phyloP scores from a whole-genome alignment of 1,140 invertebrate genomes.

The Papilio polytes region DNA sequence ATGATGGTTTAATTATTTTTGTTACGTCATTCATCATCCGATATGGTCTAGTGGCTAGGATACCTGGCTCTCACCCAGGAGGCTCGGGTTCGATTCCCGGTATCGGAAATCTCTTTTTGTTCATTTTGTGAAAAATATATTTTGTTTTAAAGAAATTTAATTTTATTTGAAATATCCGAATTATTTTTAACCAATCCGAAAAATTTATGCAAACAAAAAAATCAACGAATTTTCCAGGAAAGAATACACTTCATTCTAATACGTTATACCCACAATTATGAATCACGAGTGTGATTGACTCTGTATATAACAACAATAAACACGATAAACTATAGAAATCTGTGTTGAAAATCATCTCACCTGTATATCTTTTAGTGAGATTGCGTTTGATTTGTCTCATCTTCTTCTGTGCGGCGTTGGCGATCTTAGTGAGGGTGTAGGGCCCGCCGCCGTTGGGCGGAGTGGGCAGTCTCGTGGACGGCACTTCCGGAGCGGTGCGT shows the following conservation, averaged over 20 bases:
- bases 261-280: too few species aligned
- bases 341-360: conserved; percentile 47
- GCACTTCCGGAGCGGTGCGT: conserved; percentile 74
- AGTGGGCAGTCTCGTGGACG: conserved; percentile 84
- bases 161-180: too few species aligned
- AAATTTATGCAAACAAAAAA: too few species aligned
- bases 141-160: too few species aligned
- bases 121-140: too few species aligned
- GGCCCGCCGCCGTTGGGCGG: conserved; percentile 83
- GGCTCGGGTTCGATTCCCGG: conserved; percentile 73
- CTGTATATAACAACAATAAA: too few species aligned
- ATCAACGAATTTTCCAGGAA: too few species aligned
- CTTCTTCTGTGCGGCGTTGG: conserved; percentile 83
- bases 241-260: too few species aligned
- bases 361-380: conserved; percentile 81
- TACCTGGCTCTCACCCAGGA: conserved; percentile 69
- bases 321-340: too few species aligned
- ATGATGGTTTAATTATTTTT: neutral
- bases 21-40: conserved; percentile 45
- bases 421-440: conserved; percentile 85
- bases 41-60: conserved; percentile 76
- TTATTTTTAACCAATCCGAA: too few species aligned
- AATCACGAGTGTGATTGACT: too few species aligned
- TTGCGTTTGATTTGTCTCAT: conserved; percentile 80
- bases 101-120: conserved; percentile 61